Percentiles rank a stretch among this genome's conserved stretches.
Conservation (phyloP, 2,888 invertebrate genomes). For the Papilio protenor region DNA sequence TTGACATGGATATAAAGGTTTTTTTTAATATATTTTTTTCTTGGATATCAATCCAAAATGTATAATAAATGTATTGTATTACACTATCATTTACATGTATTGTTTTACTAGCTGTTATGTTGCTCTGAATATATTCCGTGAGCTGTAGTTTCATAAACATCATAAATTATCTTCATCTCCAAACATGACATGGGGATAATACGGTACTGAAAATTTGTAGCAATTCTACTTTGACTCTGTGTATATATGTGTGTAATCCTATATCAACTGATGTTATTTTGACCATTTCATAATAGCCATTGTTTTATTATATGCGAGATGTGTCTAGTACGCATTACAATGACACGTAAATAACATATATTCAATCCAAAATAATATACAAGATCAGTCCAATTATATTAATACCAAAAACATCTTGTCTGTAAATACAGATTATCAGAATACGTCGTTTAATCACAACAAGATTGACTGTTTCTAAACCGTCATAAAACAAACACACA, state of each 20-base stretch:
- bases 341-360: no score
- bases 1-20: no score
- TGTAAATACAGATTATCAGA: neutral
- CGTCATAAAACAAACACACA: neutral
- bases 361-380: no score
- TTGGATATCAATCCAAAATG: no score
- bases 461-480: no score
- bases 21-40: neutral
- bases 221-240: neutral
- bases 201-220: neutral
- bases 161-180: slow-evolving; percentile 11
- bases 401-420: no score
- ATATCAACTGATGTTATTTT: neutral
- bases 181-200: neutral
- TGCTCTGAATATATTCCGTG: neutral
- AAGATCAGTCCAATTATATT: no score
- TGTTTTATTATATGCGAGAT: neutral
- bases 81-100: neutral
- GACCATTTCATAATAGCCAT: neutral
- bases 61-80: no score
- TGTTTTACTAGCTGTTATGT: neutral
- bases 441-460: neutral
- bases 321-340: no score
- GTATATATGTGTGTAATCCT: neutral
- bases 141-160: neutral